Evolutionary conservation across 2,888 invertebrate genomes (phyloP).

Genomic region (Athripsodes cinereus): DNA sequence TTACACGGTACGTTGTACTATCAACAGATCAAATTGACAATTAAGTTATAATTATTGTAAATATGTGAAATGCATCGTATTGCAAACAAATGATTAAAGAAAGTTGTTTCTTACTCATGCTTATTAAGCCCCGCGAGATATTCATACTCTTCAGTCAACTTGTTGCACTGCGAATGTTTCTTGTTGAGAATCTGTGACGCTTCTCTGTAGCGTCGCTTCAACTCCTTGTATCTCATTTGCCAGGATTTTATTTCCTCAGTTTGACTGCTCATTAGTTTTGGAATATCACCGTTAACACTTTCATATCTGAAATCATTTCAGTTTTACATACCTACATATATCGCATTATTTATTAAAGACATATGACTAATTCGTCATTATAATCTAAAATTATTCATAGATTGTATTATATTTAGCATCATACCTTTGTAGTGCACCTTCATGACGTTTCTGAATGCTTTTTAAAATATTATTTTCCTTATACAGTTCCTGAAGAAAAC

Average conservation of each 20-base stretch:
- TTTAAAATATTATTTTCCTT: slow-evolving; percentile 72
- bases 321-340: no score
- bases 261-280: slow-evolving; percentile 68
- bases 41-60: no score
- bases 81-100: no score
- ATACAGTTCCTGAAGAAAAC: slow-evolving; percentile 51
- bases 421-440: slow-evolving; percentile 66
- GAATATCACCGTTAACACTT: slow-evolving; percentile 71
- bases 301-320: slow-evolving; percentile 60
- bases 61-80: no score
- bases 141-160: slow-evolving; percentile 62
- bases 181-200: slow-evolving; percentile 59
- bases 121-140: slow-evolving; percentile 64
- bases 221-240: slow-evolving; percentile 60
- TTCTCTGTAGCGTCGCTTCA: slow-evolving; percentile 59
- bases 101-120: slow-evolving; percentile 49
- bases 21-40: no score
- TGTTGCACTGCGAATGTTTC: slow-evolving; percentile 60
- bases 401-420: no score
- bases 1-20: no score
- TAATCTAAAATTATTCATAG: no score
- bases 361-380: no score
- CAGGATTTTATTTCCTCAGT: slow-evolving; percentile 70
- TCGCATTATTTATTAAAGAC: no score
- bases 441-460: slow-evolving; percentile 73